A percentile compares a stretch with the other conserved stretches of the same genome.
These are phyloP conservation scores for Hetaerina titia DNA, from an alignment of 2,888 invertebrate species.

Conservation along the genomic window DNA sequence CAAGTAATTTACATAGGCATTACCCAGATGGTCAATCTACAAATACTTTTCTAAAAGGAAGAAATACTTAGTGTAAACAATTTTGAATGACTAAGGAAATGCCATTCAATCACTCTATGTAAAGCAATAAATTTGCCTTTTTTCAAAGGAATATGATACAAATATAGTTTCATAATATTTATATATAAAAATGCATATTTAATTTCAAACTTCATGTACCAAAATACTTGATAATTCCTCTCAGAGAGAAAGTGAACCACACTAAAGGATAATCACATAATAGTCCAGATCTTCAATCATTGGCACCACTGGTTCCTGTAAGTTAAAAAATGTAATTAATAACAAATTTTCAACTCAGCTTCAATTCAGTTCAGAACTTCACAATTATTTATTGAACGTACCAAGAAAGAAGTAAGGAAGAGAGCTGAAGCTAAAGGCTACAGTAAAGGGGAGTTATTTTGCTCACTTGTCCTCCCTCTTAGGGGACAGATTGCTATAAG, in stretches of 20 bases:
- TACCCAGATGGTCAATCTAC: not conserved
- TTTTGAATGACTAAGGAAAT: not conserved
- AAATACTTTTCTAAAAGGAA: not conserved
- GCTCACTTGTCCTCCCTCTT: too few relatives aligned
- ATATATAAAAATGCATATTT: conserved; percentile 44
- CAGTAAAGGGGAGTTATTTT: too few relatives aligned
- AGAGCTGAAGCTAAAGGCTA: too few relatives aligned
- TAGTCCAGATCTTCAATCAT: conserved; percentile 28
- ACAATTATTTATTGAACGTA: too few relatives aligned
- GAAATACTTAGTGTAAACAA: not conserved
- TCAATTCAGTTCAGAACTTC: too few relatives aligned
- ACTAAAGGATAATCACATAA: not conserved
- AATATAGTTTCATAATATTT: conserved; percentile 46
- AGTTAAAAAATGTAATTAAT: not conserved
- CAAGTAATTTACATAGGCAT: not conserved
- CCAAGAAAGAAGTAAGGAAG: too few relatives aligned
- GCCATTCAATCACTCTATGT: not conserved
- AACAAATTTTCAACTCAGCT: too few relatives aligned
- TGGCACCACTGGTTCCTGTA: conserved; percentile 28
- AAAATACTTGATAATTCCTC: conserved; percentile 45
- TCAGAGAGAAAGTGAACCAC: not conserved
- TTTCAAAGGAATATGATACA: conserved; percentile 29
- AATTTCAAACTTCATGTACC: not conserved
- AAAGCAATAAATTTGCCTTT: not conserved
- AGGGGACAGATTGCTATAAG: too few relatives aligned